Conservation (phyloP, 2,797 vertebrate species). For the Artibeus lituratus region DNA sequence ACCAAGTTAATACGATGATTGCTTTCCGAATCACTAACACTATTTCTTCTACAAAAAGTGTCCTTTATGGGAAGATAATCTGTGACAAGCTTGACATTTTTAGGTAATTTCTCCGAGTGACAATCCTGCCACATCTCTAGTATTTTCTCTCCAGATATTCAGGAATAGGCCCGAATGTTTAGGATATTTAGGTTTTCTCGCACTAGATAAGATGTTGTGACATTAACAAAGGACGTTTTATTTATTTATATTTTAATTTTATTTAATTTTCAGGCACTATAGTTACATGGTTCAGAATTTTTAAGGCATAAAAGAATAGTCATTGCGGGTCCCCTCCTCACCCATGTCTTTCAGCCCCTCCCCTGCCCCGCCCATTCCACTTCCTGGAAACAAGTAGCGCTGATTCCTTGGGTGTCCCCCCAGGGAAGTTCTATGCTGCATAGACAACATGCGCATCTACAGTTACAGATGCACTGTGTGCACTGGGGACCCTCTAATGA, state of each 20-base stretch:
- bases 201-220: not conserved
- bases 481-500: not conserved
- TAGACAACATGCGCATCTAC: not conserved
- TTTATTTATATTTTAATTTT: not conserved
- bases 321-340: not conserved
- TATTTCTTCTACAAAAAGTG: not conserved
- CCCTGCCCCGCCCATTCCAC: not conserved
- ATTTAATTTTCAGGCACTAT: not conserved
- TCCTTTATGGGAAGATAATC: constrained; percentile 1
- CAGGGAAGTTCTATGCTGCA: not conserved
- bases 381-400: not conserved
- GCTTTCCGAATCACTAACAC: not conserved
- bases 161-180: not conserved
- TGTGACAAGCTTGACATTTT: not conserved
- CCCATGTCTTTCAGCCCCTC: not conserved
- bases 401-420: not conserved
- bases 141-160: not conserved
- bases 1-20: not conserved
- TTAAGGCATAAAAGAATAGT: not conserved
- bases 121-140: not conserved
- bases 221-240: not conserved
- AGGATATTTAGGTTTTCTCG: not conserved
- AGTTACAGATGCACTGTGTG: not conserved
- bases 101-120: constrained; percentile 25
- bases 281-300: not conserved